These are phyloP conservation scores for Syrmaticus mikado DNA, from an alignment of 2,113 vertebrate species.

Conservation along the genomic window DNA sequence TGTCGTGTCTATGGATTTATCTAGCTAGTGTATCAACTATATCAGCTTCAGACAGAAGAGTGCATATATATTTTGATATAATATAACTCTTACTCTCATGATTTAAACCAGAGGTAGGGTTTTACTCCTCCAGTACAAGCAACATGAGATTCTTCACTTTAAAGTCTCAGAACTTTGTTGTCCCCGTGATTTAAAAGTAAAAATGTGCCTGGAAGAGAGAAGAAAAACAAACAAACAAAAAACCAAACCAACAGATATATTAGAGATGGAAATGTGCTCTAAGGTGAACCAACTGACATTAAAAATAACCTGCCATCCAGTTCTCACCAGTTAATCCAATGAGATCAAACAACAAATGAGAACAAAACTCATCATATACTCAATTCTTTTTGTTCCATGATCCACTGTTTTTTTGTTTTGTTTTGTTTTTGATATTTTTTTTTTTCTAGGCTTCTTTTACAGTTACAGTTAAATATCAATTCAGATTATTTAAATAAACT, in stretches of 20 bases:
- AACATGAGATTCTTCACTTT: background rate
- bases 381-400: background rate
- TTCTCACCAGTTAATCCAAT: background rate
- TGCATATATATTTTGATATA: background rate
- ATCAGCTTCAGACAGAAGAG: background rate
- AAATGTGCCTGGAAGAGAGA: background rate
- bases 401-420: background rate
- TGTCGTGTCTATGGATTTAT: background rate
- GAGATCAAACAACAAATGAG: background rate
- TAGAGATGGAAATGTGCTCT: background rate
- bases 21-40: background rate
- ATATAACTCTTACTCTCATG: background rate
- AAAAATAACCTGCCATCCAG: background rate
- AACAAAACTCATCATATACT: background rate
- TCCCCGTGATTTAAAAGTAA: background rate
- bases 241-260: too few species aligned
- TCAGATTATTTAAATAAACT: background rate
- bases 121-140: background rate
- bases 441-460: background rate
- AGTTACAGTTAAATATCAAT: background rate
- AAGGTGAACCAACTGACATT: background rate
- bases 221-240: background rate
- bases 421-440: background rate
- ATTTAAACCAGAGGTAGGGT: background rate
- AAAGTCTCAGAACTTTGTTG: background rate